phyloP scores from a whole-genome alignment of 2,113 vertebrate species.

The Notechis scutatus region DNA sequence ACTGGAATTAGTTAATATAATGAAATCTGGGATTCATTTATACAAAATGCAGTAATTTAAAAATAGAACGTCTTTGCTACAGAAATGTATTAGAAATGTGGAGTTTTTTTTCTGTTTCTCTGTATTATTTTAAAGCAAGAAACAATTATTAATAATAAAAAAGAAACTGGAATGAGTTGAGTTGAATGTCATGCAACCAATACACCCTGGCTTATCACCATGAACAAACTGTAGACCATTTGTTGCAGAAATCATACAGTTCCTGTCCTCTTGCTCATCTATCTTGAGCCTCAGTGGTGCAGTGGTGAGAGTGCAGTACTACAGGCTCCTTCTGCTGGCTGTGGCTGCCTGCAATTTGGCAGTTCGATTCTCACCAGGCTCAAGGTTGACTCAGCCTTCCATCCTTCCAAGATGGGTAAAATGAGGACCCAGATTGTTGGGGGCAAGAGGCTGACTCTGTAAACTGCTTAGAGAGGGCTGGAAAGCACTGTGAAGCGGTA shows the following conservation, averaged over 20 bases:
- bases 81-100: not conserved
- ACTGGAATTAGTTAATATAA: not conserved
- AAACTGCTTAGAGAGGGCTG: no score
- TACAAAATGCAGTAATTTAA: not conserved
- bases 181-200: not conserved
- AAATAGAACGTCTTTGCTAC: not conserved
- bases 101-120: not conserved
- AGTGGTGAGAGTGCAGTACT: no score
- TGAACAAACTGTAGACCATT: not conserved
- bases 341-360: no score
- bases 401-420: no score
- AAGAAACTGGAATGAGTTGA: not conserved
- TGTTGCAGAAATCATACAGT: not conserved
- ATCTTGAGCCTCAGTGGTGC: no score
- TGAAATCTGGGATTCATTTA: not conserved
- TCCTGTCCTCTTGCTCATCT: not conserved
- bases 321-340: no score
- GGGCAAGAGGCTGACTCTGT: no score
- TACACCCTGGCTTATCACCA: not conserved
- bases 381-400: no score
- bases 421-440: no score
- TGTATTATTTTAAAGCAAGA: not conserved
- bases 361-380: no score
- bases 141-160: not conserved
- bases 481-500: no score